Evolutionary conservation across 2,113 vertebrate species (phyloP).

Genomic region (Sylvia atricapilla): DNA sequence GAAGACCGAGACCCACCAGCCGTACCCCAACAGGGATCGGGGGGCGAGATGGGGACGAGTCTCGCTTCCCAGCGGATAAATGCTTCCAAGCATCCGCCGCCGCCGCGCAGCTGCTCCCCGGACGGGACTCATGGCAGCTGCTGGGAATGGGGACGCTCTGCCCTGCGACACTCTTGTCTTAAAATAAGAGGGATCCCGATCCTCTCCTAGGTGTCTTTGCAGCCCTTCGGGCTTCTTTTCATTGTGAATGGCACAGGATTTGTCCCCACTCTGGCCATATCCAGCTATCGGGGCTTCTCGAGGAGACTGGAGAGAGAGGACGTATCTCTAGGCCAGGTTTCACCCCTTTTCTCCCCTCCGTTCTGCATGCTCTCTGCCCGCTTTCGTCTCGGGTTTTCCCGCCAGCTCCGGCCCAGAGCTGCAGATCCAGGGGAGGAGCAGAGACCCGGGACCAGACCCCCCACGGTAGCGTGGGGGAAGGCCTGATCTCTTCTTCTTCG

Average conservation of each 20-base stretch:
- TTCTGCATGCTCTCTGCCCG: neutral
- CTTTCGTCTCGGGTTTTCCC: neutral
- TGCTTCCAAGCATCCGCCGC: neutral
- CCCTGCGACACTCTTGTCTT: neutral
- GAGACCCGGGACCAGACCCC: neutral
- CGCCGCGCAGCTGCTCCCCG: rapidly evolving
- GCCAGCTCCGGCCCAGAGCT: rapidly evolving
- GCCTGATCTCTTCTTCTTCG: neutral
- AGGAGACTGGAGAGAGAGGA: rapidly evolving
- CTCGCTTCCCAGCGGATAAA: rapidly evolving
- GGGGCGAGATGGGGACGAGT: neutral
- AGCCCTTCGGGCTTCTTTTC: neutral
- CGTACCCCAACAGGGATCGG: rapidly evolving
- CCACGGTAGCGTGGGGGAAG: rapidly evolving
- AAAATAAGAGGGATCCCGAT: neutral
- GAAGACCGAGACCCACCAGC: rapidly evolving
- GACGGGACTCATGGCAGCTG: neutral
- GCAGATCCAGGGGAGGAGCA: neutral
- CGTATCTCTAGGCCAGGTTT: neutral
- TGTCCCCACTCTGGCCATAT: rapidly evolving
- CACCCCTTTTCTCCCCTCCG: rapidly evolving
- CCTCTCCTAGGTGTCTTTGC: rapidly evolving
- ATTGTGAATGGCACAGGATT: neutral
- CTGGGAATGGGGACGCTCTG: neutral
- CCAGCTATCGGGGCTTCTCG: neutral